Base-by-base conservation (phyloP, 2,888 invertebrate species). In the Temnothorax rugatulus region DNA sequence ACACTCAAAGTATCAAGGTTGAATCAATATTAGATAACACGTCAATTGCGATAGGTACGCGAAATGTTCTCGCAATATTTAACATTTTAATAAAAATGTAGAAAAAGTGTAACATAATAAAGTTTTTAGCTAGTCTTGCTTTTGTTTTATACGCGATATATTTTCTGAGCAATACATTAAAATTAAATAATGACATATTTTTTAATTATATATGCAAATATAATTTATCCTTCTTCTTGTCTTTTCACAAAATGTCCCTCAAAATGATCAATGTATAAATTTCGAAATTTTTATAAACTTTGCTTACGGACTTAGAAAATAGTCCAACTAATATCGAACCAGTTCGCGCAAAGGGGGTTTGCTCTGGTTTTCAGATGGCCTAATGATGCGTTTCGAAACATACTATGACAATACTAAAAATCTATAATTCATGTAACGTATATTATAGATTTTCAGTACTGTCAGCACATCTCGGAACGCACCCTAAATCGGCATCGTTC, bases 111-210 rank as follows among this genome's bases (percentile, higher is more conserved):
- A 34, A 8, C 4, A 13, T 21, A 15, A 69, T 54, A 9, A 38
- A 54, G 4, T 0, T 21, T 21, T 71, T 2, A 38, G 1, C n/a
- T 38, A n/a, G 8, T 52, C 4, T 34, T 13, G 4, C n/a, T 34
- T 8, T 34, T 71, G 13, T 52, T 52, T 38, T 13, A 13, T 50
- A 11, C 5, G n/a, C 1, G 1, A 52, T 18, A 25, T n/a, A 69
- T n/a, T 69, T 71, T 52, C 34, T 54, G 54, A 71, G 4, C 2
- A 18, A 18, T 11, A 47, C 8, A 29, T 38, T 38, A 15, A 38
- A 69, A 69, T 69, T 34, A 34, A 71, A 52, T 69, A 50, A 52
- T 15, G 7, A 50, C 34, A 11, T 52, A 69, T 21, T 52, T 34
- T 54, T 1, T 21, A 44, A 64, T 1, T 64, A 11, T 41, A 21